Evolutionary conservation across 2,888 invertebrate species (phyloP).

Genomic region (Chrysina gloriosa): DNA sequence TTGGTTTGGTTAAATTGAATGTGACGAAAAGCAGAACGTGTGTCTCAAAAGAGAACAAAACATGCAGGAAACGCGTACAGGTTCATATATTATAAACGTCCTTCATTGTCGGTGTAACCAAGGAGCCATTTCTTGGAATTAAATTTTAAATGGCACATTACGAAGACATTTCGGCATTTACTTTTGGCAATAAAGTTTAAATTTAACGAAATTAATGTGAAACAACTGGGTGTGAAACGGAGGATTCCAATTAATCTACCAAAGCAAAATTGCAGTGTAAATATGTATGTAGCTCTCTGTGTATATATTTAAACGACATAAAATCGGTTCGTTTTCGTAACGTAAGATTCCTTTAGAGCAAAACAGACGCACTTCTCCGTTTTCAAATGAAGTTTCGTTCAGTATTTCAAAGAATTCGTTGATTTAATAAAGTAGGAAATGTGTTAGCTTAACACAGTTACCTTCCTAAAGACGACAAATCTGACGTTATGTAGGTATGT

Average conservation of each 20-base stretch:
- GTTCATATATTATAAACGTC: neutral
- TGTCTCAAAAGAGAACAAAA: neutral
- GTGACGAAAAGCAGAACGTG: neutral
- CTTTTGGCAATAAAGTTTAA: conserved; percentile 30
- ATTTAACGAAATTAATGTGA: conserved; percentile 28
- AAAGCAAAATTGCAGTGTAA: conserved; percentile 8
- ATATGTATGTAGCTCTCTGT: conserved; percentile 19
- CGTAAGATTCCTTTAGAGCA: neutral
- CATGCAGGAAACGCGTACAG: neutral
- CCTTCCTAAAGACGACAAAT: neutral
- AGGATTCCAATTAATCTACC: conserved; percentile 1
- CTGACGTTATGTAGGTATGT: neutral
- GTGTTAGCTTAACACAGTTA: neutral
- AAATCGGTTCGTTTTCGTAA: neutral
- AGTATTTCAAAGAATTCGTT: neutral
- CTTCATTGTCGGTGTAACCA: conserved; percentile 6
- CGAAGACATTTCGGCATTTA: neutral
- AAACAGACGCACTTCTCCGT: neutral
- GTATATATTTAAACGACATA: conserved; percentile 14
- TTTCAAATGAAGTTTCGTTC: neutral
- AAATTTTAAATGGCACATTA: neutral
- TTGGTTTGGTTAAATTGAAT: conserved; percentile 1
- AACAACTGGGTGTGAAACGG: conserved; percentile 8
- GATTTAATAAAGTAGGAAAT: neutral
- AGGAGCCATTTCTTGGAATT: neutral